Base-by-base conservation (phyloP, 2,113 vertebrate genomes). In the Nerophis ophidion region DNA sequence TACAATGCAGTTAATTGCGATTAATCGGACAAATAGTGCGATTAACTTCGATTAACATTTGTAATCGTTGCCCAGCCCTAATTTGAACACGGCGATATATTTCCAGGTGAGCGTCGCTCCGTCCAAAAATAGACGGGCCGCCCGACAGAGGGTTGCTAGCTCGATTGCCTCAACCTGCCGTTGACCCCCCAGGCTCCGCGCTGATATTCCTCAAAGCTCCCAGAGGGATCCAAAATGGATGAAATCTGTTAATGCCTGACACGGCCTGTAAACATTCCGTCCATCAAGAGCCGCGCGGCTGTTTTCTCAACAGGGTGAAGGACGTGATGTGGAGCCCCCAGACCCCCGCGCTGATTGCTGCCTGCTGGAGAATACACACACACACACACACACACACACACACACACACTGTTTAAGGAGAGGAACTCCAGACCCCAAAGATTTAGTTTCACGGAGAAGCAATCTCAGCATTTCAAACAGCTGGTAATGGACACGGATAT, bases 231-330 rank as follows among this genome's bases (percentile, higher is more conserved):
- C 79, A 78, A 75, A 61, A 72, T 59, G 74, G 68, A 83, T 84
- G 78, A 83, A 75, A 84, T 87, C 84, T 84, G 78, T 81, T 85
- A 83, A 85, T 85, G 74, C 83, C 82, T 83, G 83, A 85, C 70
- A 66, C 61, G 59, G 48, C 66, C 67, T 73, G 68, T 80, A 81
- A 82, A 84, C 71, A 42, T 46, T 57, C 73, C 47, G 17, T 88
- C 71, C 49, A 16, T 88, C 71, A 84, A 54, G 16, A 34, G 53
- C 47, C 65, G 54, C 54, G 36, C 34, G 50, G 60, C 50, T 66
- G 66, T 77, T 76, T 74, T 78, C 69, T 82, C 67, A 76, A 55
- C 63, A 34, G 4, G 5, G 19, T 50, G 57, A 68, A 82, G 65
- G 56, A 58, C 69, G 76, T 60, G 66, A 76, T 71, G 67, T 65